Evolutionary conservation across 2,797 vertebrate genomes (phyloP).

Genomic region (Acomys russatus): DNA sequence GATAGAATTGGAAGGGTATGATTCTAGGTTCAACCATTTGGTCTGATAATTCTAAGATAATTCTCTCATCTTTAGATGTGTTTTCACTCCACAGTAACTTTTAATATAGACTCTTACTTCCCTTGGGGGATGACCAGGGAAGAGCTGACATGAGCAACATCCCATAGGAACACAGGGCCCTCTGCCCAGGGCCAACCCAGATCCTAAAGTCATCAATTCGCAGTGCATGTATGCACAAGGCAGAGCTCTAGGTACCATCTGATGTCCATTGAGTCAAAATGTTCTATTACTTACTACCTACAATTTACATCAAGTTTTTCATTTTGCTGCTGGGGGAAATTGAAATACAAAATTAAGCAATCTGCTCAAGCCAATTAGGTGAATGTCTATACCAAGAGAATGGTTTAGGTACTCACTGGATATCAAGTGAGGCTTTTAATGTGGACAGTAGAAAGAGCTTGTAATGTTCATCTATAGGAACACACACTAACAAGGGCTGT

Average conservation of each 20-base stretch:
- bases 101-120: conserved; percentile 4
- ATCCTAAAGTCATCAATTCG: not conserved
- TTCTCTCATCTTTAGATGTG: not conserved
- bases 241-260: not conserved
- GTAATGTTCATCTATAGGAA: not conserved
- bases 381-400: not conserved
- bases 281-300: conserved; percentile 21
- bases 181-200: not conserved
- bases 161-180: not conserved
- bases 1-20: not conserved
- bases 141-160: not conserved
- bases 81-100: conserved; percentile 4
- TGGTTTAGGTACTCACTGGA: not conserved
- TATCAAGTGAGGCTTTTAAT: conserved; percentile 15
- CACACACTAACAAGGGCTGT: not conserved
- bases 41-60: not conserved
- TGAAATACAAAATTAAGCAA: conserved; percentile 11
- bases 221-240: not conserved
- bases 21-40: not conserved
- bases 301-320: conserved; percentile 39
- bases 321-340: not conserved
- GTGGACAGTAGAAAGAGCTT: not conserved
- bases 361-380: not conserved
- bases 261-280: conserved; percentile 5
- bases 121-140: not conserved